Evolutionary conservation across 2,113 vertebrate species (phyloP).

Genomic region (Elephas maximus): DNA sequence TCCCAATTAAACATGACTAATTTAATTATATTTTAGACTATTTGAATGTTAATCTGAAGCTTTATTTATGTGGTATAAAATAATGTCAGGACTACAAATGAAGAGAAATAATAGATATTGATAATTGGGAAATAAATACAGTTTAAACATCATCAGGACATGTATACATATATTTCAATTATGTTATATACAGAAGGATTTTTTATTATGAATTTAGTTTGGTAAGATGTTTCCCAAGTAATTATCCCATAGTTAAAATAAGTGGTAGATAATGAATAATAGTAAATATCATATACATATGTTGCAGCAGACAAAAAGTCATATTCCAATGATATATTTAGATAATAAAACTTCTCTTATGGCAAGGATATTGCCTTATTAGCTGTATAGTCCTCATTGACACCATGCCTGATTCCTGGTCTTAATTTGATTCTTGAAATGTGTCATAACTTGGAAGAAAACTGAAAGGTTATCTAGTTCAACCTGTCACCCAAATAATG

Average conservation of each 20-base stretch:
- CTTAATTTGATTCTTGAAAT: constrained; percentile 60
- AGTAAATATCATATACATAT: neutral
- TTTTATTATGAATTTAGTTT: too few species aligned
- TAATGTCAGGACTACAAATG: neutral
- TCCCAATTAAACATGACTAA: constrained; percentile 42
- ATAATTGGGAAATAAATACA: neutral
- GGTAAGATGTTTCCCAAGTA: constrained; percentile 2
- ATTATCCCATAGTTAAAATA: neutral
- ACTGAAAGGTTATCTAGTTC: neutral
- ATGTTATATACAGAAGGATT: too few species aligned
- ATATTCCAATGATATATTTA: neutral
- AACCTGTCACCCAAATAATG: constrained; percentile 1
- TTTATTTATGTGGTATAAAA: neutral
- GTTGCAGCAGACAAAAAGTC: neutral
- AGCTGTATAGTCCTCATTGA: neutral
- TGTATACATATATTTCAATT: neutral
- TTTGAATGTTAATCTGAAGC: neutral
- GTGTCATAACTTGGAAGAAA: neutral
- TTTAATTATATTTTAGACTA: constrained; percentile 24
- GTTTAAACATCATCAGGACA: neutral
- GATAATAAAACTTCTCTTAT: constrained; percentile 36
- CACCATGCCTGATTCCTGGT: neutral
- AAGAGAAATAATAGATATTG: neutral
- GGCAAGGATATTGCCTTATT: constrained; percentile 5
- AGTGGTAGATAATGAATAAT: neutral